Evolutionary conservation across 2,113 vertebrate species (phyloP).

Genomic region (Sminthopsis crassicaudata): DNA sequence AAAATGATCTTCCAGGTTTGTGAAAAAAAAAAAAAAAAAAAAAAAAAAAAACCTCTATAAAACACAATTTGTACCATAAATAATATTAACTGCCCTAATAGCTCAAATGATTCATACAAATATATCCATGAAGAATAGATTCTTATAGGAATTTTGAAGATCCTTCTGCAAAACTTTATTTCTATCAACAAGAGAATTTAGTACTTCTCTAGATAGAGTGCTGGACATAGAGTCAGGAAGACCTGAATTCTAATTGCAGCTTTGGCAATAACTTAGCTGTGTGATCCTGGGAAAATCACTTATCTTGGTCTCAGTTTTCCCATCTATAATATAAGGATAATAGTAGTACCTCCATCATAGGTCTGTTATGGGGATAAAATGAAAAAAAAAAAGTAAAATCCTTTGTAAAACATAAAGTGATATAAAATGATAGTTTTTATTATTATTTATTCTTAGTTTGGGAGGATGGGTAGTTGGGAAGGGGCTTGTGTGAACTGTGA

Average conservation of each 20-base stretch:
- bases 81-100: background rate
- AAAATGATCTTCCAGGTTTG: background rate
- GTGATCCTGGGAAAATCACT: background rate
- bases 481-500: background rate
- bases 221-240: background rate
- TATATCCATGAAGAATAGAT: background rate
- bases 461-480: background rate
- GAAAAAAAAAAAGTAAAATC: background rate
- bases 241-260: background rate
- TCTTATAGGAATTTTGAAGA: background rate
- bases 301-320: background rate
- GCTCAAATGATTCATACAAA: background rate
- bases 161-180: background rate
- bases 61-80: background rate
- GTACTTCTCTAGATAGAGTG: background rate
- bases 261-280: background rate
- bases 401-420: background rate
- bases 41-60: fast-evolving
- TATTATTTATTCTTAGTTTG: background rate
- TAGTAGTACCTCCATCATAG: background rate
- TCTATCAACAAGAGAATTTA: background rate
- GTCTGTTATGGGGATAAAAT: background rate
- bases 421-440: background rate
- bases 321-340: background rate
- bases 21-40: background rate